Conservation (phyloP, 2,888 invertebrate genomes). For the Cephus spinipes region DNA sequence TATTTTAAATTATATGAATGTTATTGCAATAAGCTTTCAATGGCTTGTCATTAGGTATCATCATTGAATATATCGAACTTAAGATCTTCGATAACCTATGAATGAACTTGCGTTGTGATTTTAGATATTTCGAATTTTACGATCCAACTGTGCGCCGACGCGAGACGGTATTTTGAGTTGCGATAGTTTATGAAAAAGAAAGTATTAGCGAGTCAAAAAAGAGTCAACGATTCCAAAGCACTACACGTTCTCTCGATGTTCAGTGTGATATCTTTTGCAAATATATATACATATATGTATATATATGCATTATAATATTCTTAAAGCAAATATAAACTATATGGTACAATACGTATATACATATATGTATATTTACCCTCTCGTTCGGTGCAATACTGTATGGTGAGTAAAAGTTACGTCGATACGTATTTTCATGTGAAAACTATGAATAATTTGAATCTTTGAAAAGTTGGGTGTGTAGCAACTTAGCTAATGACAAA, state of each 20-base stretch:
- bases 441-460: neutral
- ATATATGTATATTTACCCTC: neutral
- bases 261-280: neutral
- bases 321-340: neutral
- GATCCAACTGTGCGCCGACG: slow-evolving; percentile 10
- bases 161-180: slow-evolving; percentile 17
- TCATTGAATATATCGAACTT: neutral
- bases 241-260: neutral
- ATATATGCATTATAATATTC: neutral
- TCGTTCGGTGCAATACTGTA: neutral
- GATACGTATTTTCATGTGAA: neutral
- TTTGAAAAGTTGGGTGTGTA: neutral
- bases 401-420: neutral
- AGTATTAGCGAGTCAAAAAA: slow-evolving; percentile 32
- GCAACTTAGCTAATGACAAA: neutral
- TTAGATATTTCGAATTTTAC: slow-evolving; percentile 12
- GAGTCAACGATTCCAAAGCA: slow-evolving; percentile 5
- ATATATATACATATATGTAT: neutral
- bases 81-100: neutral
- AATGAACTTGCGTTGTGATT: neutral
- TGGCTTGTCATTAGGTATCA: slow-evolving; percentile 34
- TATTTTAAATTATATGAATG: slow-evolving; percentile 28
- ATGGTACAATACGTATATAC: neutral
- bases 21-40: slow-evolving; percentile 37
- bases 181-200: slow-evolving; percentile 9